Conservation (phyloP, 2,113 vertebrate species). For the Pandion haliaetus region DNA sequence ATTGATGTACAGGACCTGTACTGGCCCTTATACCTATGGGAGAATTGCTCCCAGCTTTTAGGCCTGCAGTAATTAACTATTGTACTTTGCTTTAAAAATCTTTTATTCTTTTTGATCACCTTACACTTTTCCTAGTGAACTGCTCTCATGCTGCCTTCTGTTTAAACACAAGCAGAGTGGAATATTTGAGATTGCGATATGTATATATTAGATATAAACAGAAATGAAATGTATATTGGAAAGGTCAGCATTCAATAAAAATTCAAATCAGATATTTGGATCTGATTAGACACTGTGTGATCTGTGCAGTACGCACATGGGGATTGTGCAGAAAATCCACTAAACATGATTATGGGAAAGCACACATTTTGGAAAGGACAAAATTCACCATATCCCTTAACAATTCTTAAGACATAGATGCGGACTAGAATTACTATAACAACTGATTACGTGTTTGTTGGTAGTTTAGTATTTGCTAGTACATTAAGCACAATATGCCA, state of each 20-base stretch:
- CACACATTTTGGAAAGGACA: not conserved
- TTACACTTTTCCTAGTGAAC: not conserved
- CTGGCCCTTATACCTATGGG: not conserved
- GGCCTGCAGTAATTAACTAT: slow-evolving; percentile 12
- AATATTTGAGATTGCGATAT: not conserved
- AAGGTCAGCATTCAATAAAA: slow-evolving; percentile 38
- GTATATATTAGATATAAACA: not conserved
- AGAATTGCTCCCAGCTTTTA: not conserved
- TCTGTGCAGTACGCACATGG: not conserved
- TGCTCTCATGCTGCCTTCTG: not conserved
- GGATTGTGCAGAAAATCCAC: slow-evolving; percentile 28
- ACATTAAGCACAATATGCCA: not conserved
- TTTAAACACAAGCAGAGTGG: not conserved
- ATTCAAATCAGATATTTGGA: slow-evolving; percentile 19
- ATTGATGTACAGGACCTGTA: slow-evolving; percentile 33
- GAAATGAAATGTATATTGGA: not conserved
- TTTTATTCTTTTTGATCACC: not conserved
- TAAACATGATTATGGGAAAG: not conserved
- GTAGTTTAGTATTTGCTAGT: not conserved
- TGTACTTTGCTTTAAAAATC: not conserved
- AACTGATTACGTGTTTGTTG: slow-evolving; percentile 1
- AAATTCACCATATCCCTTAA: not conserved
- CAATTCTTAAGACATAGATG: not conserved
- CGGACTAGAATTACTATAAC: slow-evolving; percentile 42
- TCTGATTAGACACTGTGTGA: not conserved